Percentiles rank a stretch among this genome's conserved stretches.
Evolutionary conservation across 2,797 vertebrate species (phyloP).

Genomic region (Botia kubotai): DNA sequence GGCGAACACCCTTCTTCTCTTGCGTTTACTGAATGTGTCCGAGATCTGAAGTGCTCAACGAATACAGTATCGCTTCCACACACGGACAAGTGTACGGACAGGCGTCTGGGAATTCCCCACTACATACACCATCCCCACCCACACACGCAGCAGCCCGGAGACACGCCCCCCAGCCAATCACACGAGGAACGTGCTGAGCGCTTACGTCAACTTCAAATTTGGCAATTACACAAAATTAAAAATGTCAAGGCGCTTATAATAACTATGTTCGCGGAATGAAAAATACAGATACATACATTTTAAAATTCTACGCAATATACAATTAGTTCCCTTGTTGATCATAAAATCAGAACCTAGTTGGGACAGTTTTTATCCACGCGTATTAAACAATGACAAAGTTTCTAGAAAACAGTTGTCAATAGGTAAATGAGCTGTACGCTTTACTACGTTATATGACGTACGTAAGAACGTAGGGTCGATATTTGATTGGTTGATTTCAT

Average conservation of each 20-base stretch:
- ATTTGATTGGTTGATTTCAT: too few relatives aligned
- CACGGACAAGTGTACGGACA: constrained; percentile 49
- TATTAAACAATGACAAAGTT: too few relatives aligned
- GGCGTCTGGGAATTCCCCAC: constrained; percentile 73
- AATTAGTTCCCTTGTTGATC: background rate
- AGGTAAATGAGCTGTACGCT: too few relatives aligned
- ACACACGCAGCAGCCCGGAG: too few relatives aligned
- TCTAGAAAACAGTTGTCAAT: too few relatives aligned
- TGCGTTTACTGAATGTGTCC: constrained; percentile 43
- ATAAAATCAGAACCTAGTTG: too few relatives aligned
- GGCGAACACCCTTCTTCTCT: constrained; percentile 57
- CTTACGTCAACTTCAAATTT: constrained; percentile 20
- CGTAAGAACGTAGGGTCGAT: too few relatives aligned
- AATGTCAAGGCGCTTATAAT: background rate
- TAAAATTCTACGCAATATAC: background rate
- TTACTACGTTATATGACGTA: too few relatives aligned
- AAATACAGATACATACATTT: background rate
- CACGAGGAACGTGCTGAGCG: background rate
- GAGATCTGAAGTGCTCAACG: constrained; percentile 57
- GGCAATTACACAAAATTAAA: background rate
- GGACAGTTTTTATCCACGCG: too few relatives aligned
- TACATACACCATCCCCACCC: constrained; percentile 40
- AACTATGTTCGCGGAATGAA: background rate
- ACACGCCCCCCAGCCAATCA: constrained; percentile 30
- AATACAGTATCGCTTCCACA: constrained; percentile 56